Percentiles rank a stretch among this genome's conserved stretches.
Conservation (phyloP, 1,140 invertebrate species). For the Drosophila lowei region DNA sequence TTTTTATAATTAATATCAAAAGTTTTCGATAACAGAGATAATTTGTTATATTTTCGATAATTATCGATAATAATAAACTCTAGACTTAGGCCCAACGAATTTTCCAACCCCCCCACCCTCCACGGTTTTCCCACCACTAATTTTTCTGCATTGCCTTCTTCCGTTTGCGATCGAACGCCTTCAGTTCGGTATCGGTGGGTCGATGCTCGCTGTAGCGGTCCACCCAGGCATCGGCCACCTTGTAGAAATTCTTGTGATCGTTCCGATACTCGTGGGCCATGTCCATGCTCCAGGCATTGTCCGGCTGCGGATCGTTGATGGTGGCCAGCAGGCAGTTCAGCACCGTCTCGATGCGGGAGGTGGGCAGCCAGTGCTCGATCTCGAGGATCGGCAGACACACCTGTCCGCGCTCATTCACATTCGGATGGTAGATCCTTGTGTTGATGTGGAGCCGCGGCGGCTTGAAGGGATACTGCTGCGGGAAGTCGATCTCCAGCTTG, state of each 20-base stretch:
- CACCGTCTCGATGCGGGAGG: slow-evolving; percentile 99
- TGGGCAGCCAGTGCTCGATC: slow-evolving; percentile 99
- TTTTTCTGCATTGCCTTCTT: slow-evolving; percentile 37
- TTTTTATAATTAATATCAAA: too few species aligned
- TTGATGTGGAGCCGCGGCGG: slow-evolving; percentile 99
- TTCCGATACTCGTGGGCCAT: slow-evolving; percentile 97
- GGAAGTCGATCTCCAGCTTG: slow-evolving; percentile 98
- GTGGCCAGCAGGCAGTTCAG: slow-evolving; percentile 97
- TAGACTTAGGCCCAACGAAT: too few species aligned
- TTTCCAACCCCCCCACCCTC: too few species aligned
- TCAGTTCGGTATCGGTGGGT: slow-evolving; percentile 86
- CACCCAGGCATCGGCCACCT: slow-evolving; percentile 99
- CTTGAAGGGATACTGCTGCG: slow-evolving; percentile 99
- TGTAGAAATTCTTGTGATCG: slow-evolving; percentile 97
- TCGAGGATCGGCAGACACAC: slow-evolving; percentile 98
- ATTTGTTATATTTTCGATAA: too few species aligned
- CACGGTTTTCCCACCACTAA: neutral
- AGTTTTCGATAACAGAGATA: too few species aligned
- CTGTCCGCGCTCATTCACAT: slow-evolving; percentile 99
- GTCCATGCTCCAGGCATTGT: slow-evolving; percentile 97
- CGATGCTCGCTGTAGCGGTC: slow-evolving; percentile 98
- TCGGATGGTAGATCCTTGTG: slow-evolving; percentile 99
- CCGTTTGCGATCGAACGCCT: slow-evolving; percentile 25
- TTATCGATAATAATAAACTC: too few species aligned
- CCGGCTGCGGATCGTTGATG: slow-evolving; percentile 98